Percentiles rank a stretch among this genome's conserved stretches.
Evolutionary conservation across 2,113 vertebrate species (phyloP).

Genomic region (Solea senegalensis): DNA sequence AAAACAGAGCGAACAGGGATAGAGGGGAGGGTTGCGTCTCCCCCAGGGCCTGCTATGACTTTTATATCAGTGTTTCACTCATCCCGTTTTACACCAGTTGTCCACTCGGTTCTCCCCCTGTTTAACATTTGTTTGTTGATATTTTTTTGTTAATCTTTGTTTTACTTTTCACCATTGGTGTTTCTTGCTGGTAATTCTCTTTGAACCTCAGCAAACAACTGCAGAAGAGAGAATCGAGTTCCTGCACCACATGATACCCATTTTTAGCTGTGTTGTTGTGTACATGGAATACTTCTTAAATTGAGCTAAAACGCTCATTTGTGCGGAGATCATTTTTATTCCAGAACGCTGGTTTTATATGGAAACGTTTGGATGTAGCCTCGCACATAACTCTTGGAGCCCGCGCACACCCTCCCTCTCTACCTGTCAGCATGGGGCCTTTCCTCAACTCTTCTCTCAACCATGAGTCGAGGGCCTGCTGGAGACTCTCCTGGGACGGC

Average conservation of each 20-base stretch:
- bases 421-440: slow-evolving; percentile 34
- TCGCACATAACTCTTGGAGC: neutral
- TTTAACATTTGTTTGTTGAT: slow-evolving; percentile 54
- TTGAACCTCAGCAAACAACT: too few species aligned
- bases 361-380: too few species aligned
- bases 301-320: too few species aligned
- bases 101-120: slow-evolving; percentile 5
- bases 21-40: slow-evolving; percentile 58
- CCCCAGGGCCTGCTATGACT: slow-evolving; percentile 83
- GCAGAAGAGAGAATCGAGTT: too few species aligned
- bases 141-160: slow-evolving; percentile 58
- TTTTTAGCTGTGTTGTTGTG: too few species aligned
- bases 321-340: too few species aligned
- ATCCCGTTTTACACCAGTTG: slow-evolving; percentile 72
- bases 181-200: too few species aligned
- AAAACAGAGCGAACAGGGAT: slow-evolving; percentile 27
- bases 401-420: neutral
- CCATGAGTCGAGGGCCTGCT: slow-evolving; percentile 38
- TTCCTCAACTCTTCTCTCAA: slow-evolving; percentile 40
- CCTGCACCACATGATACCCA: too few species aligned
- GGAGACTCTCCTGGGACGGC: slow-evolving; percentile 65
- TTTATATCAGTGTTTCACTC: slow-evolving; percentile 89
- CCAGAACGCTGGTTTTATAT: too few species aligned
- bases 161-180: too few species aligned
- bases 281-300: too few species aligned